These are phyloP conservation scores for Rhamphomyia laevipes DNA, from an alignment of 2,888 invertebrate species.

Conservation along the genomic window DNA sequence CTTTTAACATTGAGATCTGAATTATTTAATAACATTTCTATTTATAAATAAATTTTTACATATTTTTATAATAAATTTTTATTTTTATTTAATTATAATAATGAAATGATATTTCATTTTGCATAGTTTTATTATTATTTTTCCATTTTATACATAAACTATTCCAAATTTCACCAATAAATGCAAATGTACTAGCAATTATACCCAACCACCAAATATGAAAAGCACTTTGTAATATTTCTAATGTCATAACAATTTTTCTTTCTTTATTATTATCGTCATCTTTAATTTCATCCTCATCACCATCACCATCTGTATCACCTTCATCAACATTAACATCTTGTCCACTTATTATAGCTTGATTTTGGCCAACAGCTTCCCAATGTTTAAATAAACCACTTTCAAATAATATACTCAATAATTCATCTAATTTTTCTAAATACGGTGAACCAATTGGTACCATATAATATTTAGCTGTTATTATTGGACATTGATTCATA, in stretches of 20 bases:
- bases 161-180: too few species aligned
- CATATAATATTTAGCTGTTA: conserved; percentile 25
- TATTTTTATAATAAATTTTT: too few species aligned
- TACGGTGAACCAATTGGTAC: conserved; percentile 25
- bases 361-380: conserved; percentile 12
- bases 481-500: conserved; percentile 26
- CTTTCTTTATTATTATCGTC: conserved; percentile 6
- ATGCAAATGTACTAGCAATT: too few species aligned
- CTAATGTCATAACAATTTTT: conserved; percentile 24
- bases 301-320: conserved; percentile 3
- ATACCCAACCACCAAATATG: conserved; percentile 28
- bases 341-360: neutral
- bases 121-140: too few species aligned
- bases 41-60: too few species aligned
- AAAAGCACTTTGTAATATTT: conserved; percentile 30
- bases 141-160: too few species aligned
- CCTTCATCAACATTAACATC: conserved; percentile 3
- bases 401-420: conserved; percentile 23
- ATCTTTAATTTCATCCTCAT: neutral
- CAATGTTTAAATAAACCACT: conserved; percentile 29
- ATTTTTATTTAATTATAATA: too few species aligned
- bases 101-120: too few species aligned
- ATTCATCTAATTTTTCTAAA: conserved; percentile 23
- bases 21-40: too few species aligned
- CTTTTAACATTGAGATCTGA: too few species aligned